Evolutionary conservation across 2,797 vertebrate genomes (phyloP), one percentile per base, ranked within the genome.

Genomic region (Chiroxiphia lanceolata): DNA sequence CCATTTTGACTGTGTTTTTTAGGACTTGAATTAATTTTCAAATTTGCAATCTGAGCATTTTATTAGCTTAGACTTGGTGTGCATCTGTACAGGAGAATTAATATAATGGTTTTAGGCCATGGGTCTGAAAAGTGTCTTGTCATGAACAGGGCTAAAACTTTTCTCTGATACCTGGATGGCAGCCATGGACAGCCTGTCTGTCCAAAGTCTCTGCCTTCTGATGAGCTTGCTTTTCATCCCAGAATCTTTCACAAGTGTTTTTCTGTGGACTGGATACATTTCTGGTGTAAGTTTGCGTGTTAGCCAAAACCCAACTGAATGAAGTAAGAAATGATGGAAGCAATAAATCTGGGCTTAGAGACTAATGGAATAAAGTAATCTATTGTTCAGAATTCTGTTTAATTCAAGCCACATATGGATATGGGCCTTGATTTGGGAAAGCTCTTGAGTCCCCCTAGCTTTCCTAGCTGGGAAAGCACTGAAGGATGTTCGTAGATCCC

Each of bases 391-490:
- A 75, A 17, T 53, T 71, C 6, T 33, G 10, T 79, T 90, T 61
- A 85, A 85, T 80, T 92, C 16, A 63, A 86, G 40, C 48, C 84
- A 75, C 47, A 34, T 47, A 36, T 5, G 61, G 57, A 31, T 38
- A 33, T 10, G 20, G 47, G 31, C 61, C n/a, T 79, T 3, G 10
- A 18, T 67, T 87, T 67, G 54, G 75, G 53, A 83, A 87, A 94
- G 83, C 40, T 76, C 64, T 91, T n/a, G 48, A 89, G 78, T 91
- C 60, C 91, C 67, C 42, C 86, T 90, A 89, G 81, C 83, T 70
- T 91, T 89, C 26, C 60, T 50, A 23, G 34, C 59, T 83, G 93
- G 53, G n/a, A 90, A 63, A 36, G 53, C 60, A 83, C 33, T 57
- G 40, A 38, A 36, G 29, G 15, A 25, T 16, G 17, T 38, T 11